Conservation (phyloP, 64 coral and sea anemone species). For the Montipora cactus region DNA sequence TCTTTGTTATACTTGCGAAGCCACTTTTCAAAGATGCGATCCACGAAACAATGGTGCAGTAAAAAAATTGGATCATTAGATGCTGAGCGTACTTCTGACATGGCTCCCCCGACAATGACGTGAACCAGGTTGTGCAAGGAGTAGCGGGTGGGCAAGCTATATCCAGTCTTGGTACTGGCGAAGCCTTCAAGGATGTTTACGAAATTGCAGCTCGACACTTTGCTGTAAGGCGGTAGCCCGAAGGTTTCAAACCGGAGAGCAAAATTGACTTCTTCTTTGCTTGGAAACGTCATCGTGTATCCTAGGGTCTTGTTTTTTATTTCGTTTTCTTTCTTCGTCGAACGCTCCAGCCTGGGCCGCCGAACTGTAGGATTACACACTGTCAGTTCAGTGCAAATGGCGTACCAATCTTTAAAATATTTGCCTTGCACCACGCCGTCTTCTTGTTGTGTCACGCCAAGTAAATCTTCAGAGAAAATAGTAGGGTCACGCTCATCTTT, state of each 20-base stretch:
- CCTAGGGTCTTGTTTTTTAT: not conserved
- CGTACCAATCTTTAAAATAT: constrained; percentile 76
- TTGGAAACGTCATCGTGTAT: constrained; percentile 47
- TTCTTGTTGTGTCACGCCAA: constrained; percentile 40
- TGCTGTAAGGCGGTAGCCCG: constrained; percentile 54
- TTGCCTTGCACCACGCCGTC: constrained; percentile 59
- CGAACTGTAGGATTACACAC: constrained; percentile 4
- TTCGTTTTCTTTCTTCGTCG: not conserved
- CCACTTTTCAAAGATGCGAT: constrained; percentile 70
- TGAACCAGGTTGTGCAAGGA: constrained; percentile 64
- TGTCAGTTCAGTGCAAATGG: constrained; percentile 48
- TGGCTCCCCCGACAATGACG: constrained; percentile 47
- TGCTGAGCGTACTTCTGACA: constrained; percentile 62
- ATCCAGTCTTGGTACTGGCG: constrained; percentile 50
- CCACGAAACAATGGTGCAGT: not conserved
- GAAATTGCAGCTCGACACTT: constrained; percentile 64
- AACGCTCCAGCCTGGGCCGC: not conserved
- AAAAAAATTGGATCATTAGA: not conserved
- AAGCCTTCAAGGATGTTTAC: constrained; percentile 57
- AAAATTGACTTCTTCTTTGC: constrained; percentile 61
- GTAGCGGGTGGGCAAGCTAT: constrained; percentile 44
- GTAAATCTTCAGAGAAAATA: constrained; percentile 54
- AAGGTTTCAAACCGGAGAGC: constrained; percentile 62
- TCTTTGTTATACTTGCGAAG: constrained; percentile 63
- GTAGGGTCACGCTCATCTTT: constrained; percentile 8